These are phyloP conservation scores for Copidosoma floridanum DNA, from an alignment of 1,140 invertebrate species.

Conservation along the genomic window DNA sequence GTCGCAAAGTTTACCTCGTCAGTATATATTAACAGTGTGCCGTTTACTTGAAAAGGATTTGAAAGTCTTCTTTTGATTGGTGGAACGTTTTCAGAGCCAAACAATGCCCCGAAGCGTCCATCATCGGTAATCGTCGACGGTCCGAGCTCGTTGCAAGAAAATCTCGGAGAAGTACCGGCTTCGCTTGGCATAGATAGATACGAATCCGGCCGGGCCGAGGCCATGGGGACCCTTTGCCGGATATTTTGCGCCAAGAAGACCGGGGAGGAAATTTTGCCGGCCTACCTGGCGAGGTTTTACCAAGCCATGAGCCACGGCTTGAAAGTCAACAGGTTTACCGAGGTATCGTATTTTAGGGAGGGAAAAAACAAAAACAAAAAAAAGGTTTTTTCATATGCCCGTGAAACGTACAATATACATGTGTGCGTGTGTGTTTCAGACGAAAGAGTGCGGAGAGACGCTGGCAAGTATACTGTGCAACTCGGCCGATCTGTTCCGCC, in stretches of 20 bases:
- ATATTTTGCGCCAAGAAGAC: constrained; percentile 97
- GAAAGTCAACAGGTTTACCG: constrained; percentile 56
- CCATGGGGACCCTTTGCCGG: constrained; percentile 89
- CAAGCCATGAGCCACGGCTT: constrained; percentile 87
- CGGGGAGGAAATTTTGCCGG: constrained; percentile 89
- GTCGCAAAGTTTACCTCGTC: constrained; percentile 59
- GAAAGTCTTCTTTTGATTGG: neutral
- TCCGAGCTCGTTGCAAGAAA: constrained; percentile 57
- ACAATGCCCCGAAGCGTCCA: constrained; percentile 56
- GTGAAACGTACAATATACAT: too few relatives aligned
- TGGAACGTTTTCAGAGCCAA: constrained; percentile 49
- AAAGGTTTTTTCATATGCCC: too few relatives aligned
- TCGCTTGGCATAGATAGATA: constrained; percentile 67
- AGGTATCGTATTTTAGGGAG: too few relatives aligned
- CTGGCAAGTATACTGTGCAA: constrained; percentile 79
- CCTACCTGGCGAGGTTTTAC: constrained; percentile 94
- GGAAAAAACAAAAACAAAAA: too few relatives aligned
- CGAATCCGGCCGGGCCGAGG: constrained; percentile 88
- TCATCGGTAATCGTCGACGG: constrained; percentile 55
- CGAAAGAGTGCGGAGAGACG: constrained; percentile 69
- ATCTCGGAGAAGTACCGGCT: constrained; percentile 51
- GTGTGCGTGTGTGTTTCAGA: too few relatives aligned
- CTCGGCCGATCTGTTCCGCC: constrained; percentile 75
- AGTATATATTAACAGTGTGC: constrained; percentile 25
- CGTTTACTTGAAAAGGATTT: too few relatives aligned